Base-by-base conservation (phyloP, 2,888 invertebrate genomes). In the Lasioglossum leucozonium region DNA sequence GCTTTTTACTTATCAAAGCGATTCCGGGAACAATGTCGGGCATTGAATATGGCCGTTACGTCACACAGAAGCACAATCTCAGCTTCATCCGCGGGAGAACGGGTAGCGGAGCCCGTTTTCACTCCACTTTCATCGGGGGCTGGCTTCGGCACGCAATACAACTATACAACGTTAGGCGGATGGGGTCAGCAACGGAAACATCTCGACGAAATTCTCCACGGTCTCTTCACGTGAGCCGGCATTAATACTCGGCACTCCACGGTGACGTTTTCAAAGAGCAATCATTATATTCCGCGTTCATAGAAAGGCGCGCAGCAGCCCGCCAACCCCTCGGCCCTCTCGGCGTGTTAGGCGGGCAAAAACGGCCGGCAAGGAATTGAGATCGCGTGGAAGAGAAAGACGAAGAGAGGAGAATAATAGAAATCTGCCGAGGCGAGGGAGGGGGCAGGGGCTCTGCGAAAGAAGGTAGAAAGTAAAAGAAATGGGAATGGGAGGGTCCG, bases 261-360 rank as follows among this genome's bases (percentile, higher is more conserved):
- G 87, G 88, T 88, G 86, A 91, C 89, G 88, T 87, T 91, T 89
- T 91, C 92, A 92, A 92, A 92, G 92, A 88, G 91, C 91, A 91
- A 92, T 92, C 89, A 87, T 92, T 92, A 91, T 88, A 90, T 91
- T 91, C 89, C 77, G 83, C 82, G 88, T 85, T 87, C 81, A 58
- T 87, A 87, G 89, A 91, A 90, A 89, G 86, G 82, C 88, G 85
- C 75, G 79, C 72, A 77, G 77, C 44, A 16, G 10, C 55, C 55
- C 44, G 69, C 84, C 34, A 51, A 65, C 69, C 79, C 84, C 76
- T 55, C 73, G 76, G 30, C 22, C 65, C 18, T 62, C 18, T 62
- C 18, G 30, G 71, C 77, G 72, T 78, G 77, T 78, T 83, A 72
- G 69, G 85, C 81, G 87, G 62, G 87, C 86, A 87, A 88, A 89